Evolutionary conservation across 2,888 invertebrate species (phyloP).

Genomic region (Xestia xanthographa): DNA sequence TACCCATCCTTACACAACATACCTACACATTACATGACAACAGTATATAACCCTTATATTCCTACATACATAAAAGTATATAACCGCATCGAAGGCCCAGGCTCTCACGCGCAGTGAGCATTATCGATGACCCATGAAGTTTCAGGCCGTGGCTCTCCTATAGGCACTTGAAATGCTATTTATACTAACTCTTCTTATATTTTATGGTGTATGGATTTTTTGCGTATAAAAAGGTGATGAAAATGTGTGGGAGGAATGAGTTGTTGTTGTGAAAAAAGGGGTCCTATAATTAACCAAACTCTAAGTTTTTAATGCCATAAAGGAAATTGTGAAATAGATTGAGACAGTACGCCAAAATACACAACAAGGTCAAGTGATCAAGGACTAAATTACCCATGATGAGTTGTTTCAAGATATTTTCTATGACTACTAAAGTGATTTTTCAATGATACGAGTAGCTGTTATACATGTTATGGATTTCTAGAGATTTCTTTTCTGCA

Average conservation of each 20-base stretch:
- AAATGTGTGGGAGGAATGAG: slow-evolving; percentile 14
- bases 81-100: slow-evolving; percentile 47
- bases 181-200: slow-evolving; percentile 56
- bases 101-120: slow-evolving; percentile 77
- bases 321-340: too few relatives aligned
- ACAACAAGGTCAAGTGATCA: too few relatives aligned
- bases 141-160: slow-evolving; percentile 58
- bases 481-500: too few relatives aligned
- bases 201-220: slow-evolving; percentile 33
- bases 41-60: slow-evolving; percentile 39
- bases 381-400: background rate
- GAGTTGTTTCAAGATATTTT: background rate
- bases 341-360: too few relatives aligned
- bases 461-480: too few relatives aligned
- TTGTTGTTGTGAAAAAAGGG: background rate
- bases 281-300: background rate
- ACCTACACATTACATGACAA: background rate
- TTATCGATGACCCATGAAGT: slow-evolving; percentile 79
- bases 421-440: background rate
- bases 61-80: slow-evolving; percentile 20
- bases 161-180: slow-evolving; percentile 63
- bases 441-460: too few relatives aligned
- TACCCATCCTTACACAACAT: background rate
- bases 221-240: slow-evolving; percentile 24
- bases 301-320: too few relatives aligned